Evolutionary conservation across 2,113 vertebrate genomes (phyloP).

Genomic region (Malurus elegans): DNA sequence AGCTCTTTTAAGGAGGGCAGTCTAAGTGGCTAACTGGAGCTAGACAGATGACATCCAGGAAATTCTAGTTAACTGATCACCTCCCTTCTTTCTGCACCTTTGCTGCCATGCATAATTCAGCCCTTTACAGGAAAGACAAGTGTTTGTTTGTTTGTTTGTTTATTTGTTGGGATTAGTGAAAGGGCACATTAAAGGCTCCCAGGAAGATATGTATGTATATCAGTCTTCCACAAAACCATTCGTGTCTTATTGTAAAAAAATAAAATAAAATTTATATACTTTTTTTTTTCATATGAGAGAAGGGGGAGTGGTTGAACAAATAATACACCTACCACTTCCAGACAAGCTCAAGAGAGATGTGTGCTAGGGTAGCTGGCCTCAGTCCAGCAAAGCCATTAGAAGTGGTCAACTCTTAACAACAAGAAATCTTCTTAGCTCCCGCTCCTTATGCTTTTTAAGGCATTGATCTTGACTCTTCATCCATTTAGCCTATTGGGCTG

Average conservation of each 20-base stretch:
- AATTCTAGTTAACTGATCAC: neutral
- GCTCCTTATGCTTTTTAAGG: neutral
- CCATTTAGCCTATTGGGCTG: neutral
- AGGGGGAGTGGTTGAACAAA: neutral
- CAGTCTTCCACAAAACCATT: neutral
- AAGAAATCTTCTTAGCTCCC: neutral
- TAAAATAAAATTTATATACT: neutral
- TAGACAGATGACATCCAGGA: neutral
- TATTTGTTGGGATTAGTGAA: neutral
- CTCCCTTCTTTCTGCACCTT: neutral
- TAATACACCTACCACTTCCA: neutral
- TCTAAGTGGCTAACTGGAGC: neutral
- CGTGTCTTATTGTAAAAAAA: neutral
- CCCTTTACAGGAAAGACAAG: neutral
- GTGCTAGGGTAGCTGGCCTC: neutral
- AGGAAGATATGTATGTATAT: neutral
- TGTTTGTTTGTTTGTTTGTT: neutral
- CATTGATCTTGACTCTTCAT: neutral
- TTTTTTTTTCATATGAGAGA: neutral
- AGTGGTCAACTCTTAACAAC: neutral
- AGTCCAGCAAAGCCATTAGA: conserved; percentile 6
- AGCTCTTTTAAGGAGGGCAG: neutral
- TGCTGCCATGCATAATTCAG: neutral
- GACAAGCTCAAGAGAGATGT: neutral
- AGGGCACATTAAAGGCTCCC: neutral